These are phyloP conservation scores for Zaprionus nigranus DNA, from an alignment of 1,140 invertebrate genomes.

Conservation along the genomic window DNA sequence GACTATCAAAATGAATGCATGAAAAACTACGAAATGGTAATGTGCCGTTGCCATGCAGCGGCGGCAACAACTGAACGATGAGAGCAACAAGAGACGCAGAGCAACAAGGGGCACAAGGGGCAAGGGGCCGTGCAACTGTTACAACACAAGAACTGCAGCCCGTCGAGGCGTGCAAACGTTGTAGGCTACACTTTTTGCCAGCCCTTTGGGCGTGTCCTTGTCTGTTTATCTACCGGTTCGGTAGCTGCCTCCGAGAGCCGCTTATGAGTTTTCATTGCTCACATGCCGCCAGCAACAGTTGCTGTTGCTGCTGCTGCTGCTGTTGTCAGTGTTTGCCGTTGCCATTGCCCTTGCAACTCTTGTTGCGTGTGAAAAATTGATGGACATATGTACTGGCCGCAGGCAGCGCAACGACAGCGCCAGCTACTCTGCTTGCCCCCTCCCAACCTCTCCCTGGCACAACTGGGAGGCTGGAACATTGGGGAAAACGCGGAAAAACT, in stretches of 20 bases:
- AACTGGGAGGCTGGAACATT: not conserved
- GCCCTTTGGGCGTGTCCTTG: slow-evolving; percentile 44
- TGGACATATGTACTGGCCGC: slow-evolving; percentile 64
- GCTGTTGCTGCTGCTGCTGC: slow-evolving; percentile 25
- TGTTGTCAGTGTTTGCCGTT: slow-evolving; percentile 9
- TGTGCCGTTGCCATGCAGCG: slow-evolving; percentile 67
- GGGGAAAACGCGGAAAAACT: not conserved
- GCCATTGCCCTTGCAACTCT: slow-evolving; percentile 47
- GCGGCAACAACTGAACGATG: slow-evolving; percentile 20
- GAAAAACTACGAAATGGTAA: slow-evolving; percentile 77
- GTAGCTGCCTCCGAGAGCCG: slow-evolving; percentile 48
- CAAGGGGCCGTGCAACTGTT: not conserved
- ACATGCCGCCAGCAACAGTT: slow-evolving; percentile 44
- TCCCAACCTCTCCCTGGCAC: too few species aligned
- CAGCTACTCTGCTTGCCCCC: slow-evolving; percentile 24
- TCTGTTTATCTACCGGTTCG: slow-evolving; percentile 60
- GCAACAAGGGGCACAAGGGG: slow-evolving; percentile 12
- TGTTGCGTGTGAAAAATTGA: slow-evolving; percentile 51
- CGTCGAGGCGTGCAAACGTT: slow-evolving; percentile 50
- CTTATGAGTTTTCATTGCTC: slow-evolving; percentile 62
- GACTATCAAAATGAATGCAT: slow-evolving; percentile 74
- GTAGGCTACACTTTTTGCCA: slow-evolving; percentile 60
- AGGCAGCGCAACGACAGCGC: slow-evolving; percentile 42
- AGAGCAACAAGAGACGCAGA: not conserved
- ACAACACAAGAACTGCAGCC: slow-evolving; percentile 37